These are phyloP conservation scores for Rhizomys pruinosus DNA, from an alignment of 2,113 vertebrate species.

Conservation along the genomic window DNA sequence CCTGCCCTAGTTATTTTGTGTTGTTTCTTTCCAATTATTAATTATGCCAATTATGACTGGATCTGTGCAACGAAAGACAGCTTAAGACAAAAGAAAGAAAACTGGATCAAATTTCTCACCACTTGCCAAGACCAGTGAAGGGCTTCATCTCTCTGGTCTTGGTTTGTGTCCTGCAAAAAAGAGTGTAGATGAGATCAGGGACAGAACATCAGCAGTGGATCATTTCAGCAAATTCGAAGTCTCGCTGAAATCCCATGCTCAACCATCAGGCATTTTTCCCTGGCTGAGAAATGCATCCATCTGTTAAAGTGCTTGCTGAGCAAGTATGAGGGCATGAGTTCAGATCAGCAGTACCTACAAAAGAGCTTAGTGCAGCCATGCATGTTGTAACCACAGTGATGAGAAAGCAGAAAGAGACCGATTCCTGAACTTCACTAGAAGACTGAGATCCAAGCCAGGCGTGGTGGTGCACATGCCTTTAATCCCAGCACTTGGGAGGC, in stretches of 20 bases:
- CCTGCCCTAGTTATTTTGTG: neutral
- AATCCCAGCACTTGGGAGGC: no score
- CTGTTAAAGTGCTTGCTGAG: no score
- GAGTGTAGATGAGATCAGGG: neutral
- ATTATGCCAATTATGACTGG: neutral
- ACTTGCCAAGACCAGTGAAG: neutral
- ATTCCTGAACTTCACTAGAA: neutral
- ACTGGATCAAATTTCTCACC: neutral
- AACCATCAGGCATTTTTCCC: neutral
- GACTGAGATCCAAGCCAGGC: no score
- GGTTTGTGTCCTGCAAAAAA: neutral
- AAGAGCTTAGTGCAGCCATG: neutral
- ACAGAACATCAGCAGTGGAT: neutral
- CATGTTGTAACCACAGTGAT: neutral
- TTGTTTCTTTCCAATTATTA: slow-evolving; percentile 23
- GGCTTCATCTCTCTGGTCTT: neutral
- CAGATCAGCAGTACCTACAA: neutral
- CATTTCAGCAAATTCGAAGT: neutral
- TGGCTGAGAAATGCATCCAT: neutral
- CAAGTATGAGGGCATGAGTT: neutral
- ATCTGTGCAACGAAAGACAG: neutral
- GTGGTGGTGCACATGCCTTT: no score
- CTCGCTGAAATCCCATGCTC: neutral
- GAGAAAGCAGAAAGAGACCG: neutral
- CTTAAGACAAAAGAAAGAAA: slow-evolving; percentile 41